A percentile compares a stretch with the other conserved stretches of the same genome.
Conservation (phyloP, 2,113 vertebrate species). For the Rhabdomys dilectus region DNA sequence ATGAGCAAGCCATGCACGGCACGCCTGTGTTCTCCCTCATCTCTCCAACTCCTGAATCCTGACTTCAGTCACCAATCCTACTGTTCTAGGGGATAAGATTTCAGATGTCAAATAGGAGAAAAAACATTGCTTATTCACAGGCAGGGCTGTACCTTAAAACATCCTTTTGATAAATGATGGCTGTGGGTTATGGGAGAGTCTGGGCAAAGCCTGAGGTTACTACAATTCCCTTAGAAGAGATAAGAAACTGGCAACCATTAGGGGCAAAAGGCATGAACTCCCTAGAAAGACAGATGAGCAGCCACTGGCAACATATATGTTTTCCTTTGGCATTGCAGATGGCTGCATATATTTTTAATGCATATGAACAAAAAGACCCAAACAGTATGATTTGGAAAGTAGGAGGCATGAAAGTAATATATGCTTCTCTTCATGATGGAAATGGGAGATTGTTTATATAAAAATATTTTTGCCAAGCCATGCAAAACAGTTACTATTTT, state of each 20-base stretch:
- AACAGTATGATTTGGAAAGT: neutral
- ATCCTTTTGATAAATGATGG: neutral
- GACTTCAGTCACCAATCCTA: neutral
- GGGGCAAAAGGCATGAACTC: neutral
- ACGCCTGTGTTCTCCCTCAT: neutral
- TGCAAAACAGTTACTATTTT: neutral
- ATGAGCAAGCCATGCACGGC: neutral
- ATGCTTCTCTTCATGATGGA: neutral
- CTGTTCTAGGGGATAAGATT: neutral
- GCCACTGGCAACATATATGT: neutral
- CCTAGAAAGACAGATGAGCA: neutral
- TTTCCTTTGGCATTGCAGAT: neutral
- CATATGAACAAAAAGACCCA: neutral
- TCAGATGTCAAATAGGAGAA: neutral
- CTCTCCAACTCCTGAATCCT: neutral
- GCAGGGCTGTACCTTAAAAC: neutral
- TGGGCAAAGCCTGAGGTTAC: neutral
- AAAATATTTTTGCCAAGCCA: constrained; percentile 8
- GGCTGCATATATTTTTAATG: constrained; percentile 57
- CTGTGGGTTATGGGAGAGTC: neutral
- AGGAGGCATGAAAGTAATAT: neutral
- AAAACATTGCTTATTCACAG: neutral
- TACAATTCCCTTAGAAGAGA: neutral
- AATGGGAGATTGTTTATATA: neutral
- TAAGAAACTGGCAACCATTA: neutral